These are phyloP conservation scores for Formica aserva DNA, from an alignment of 2,888 invertebrate species.

Conservation along the genomic window DNA sequence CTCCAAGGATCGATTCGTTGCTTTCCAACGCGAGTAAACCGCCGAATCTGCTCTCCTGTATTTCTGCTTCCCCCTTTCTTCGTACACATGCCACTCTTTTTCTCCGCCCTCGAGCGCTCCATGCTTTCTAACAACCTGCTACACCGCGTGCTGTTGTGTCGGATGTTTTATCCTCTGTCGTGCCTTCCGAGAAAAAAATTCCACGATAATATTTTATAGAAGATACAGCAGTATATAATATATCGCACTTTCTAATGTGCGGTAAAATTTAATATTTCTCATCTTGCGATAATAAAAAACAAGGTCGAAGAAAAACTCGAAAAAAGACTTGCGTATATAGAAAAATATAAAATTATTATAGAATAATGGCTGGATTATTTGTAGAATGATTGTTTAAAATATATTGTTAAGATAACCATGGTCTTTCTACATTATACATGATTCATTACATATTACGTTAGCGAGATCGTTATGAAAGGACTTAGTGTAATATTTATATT, in stretches of 20 bases:
- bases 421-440: background rate
- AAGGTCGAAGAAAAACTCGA: background rate
- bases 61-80: conserved; percentile 52
- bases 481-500: background rate
- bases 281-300: background rate
- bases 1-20: conserved; percentile 75
- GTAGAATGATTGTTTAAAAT: background rate
- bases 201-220: conserved; percentile 1
- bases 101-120: conserved; percentile 35
- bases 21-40: conserved; percentile 69
- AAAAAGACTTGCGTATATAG: background rate
- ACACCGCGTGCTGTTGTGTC: conserved; percentile 10
- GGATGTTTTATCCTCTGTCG: conserved; percentile 21
- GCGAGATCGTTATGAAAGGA: background rate
- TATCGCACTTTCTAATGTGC: background rate
- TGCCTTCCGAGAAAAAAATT: conserved; percentile 7
- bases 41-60: conserved; percentile 61
- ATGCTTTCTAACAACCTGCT: conserved; percentile 47
- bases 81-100: conserved; percentile 53
- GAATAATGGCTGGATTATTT: background rate
- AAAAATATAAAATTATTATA: background rate
- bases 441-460: background rate
- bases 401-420: background rate
- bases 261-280: background rate
- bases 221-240: background rate